Evolutionary conservation across 2,113 vertebrate genomes (phyloP).

Genomic region (Callipepla squamata): DNA sequence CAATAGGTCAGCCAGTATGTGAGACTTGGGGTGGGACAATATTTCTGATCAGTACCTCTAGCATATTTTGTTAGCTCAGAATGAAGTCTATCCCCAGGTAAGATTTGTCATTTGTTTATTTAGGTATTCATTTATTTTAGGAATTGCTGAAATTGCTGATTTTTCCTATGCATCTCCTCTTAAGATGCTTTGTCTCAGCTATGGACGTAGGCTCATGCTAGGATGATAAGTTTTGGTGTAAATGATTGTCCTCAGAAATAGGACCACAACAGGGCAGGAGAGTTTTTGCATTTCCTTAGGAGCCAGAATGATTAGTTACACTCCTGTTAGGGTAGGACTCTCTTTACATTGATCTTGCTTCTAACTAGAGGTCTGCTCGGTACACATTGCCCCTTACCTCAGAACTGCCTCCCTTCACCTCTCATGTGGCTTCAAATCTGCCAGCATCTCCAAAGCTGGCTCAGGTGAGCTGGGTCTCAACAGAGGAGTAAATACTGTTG

Average conservation of each 20-base stretch:
- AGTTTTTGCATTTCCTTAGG: background rate
- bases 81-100: background rate
- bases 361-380: background rate
- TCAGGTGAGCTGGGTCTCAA: background rate
- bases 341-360: background rate
- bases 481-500: background rate
- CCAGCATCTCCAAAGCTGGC: background rate
- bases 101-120: background rate
- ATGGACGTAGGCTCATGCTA: background rate
- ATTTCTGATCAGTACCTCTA: background rate
- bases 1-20: background rate
- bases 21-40: background rate
- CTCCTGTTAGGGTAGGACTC: background rate
- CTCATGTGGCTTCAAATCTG: background rate
- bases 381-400: fast-evolving
- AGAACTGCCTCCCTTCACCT: background rate
- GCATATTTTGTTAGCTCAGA: background rate
- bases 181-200: background rate
- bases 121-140: background rate
- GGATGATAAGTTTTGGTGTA: background rate
- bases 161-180: background rate
- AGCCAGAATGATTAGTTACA: background rate
- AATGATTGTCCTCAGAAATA: background rate
- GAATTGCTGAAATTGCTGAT: background rate
- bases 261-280: background rate